Evolutionary conservation across 1,140 invertebrate genomes (phyloP).

Genomic region (Ceratosolen fusciceps): DNA sequence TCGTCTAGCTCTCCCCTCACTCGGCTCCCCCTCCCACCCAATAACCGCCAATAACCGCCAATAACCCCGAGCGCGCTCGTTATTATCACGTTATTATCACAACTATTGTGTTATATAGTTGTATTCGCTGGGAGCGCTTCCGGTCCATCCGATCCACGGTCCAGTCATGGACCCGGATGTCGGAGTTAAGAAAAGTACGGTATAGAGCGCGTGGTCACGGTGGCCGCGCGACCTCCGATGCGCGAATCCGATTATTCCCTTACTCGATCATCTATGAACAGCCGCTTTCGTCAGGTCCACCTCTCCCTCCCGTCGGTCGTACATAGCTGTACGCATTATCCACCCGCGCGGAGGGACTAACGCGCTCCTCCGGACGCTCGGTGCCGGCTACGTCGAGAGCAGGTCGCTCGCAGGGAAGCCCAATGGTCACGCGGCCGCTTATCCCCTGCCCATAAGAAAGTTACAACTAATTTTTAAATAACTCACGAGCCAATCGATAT

Average conservation of each 20-base stretch:
- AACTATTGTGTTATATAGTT: too few species aligned
- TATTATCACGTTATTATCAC: too few species aligned
- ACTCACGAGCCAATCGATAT: neutral
- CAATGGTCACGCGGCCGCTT: neutral
- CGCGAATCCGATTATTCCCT: slow-evolving; percentile 45
- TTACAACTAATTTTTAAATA: neutral
- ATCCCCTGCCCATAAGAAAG: neutral
- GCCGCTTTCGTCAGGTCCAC: slow-evolving; percentile 63
- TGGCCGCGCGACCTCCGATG: slow-evolving; percentile 25
- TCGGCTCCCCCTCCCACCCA: too few species aligned
- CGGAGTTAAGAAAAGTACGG: slow-evolving; percentile 40
- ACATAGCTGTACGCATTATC: slow-evolving; percentile 28
- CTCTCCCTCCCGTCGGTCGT: slow-evolving; percentile 59
- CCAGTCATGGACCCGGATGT: slow-evolving; percentile 38
- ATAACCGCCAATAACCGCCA: too few species aligned
- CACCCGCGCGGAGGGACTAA: slow-evolving; percentile 3
- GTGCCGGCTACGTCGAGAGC: slow-evolving; percentile 30
- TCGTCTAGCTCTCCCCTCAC: too few species aligned
- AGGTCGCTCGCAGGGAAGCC: neutral
- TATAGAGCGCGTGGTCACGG: slow-evolving; percentile 41
- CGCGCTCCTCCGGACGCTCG: neutral
- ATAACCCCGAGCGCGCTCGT: neutral
- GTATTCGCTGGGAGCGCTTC: too few species aligned
- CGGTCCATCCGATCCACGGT: too few species aligned
- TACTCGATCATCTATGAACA: slow-evolving; percentile 61